Conservation (phyloP, 2,797 vertebrate genomes). For the Myotis vivesi region DNA sequence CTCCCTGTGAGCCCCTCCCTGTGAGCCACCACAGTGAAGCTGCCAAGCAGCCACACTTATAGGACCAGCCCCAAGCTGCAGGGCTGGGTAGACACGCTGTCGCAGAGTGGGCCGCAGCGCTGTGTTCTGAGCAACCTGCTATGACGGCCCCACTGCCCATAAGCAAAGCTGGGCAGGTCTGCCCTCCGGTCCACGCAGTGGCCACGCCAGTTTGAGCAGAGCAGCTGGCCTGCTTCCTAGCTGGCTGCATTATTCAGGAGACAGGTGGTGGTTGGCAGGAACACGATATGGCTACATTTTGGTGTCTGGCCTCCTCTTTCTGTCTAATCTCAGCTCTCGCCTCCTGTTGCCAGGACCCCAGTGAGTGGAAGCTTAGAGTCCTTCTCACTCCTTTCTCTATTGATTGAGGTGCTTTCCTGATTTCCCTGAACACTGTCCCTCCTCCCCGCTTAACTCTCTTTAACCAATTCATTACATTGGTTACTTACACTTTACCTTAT, state of each 20-base stretch:
- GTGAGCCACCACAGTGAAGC: background rate
- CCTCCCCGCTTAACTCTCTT: background rate
- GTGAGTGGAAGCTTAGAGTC: background rate
- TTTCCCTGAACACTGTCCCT: background rate
- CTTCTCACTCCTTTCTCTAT: background rate
- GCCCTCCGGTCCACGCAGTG: background rate
- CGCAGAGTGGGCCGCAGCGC: background rate
- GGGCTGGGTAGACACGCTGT: background rate
- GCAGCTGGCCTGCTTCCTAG: background rate
- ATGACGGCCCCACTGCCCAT: background rate
- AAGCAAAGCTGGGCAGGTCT: background rate
- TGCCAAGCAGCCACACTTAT: background rate
- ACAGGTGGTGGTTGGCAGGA: background rate
- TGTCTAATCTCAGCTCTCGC: background rate
- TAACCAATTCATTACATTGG: background rate
- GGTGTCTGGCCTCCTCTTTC: background rate
- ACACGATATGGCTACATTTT: background rate
- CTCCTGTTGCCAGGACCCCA: background rate
- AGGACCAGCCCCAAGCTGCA: background rate
- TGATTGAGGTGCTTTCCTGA: background rate
- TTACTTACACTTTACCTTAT: background rate
- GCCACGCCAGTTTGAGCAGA: background rate
- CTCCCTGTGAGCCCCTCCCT: background rate
- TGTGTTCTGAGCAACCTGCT: background rate
- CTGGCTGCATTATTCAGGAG: background rate